Conservation (phyloP, 2,797 vertebrate species). For the Tolypeutes matacus region DNA sequence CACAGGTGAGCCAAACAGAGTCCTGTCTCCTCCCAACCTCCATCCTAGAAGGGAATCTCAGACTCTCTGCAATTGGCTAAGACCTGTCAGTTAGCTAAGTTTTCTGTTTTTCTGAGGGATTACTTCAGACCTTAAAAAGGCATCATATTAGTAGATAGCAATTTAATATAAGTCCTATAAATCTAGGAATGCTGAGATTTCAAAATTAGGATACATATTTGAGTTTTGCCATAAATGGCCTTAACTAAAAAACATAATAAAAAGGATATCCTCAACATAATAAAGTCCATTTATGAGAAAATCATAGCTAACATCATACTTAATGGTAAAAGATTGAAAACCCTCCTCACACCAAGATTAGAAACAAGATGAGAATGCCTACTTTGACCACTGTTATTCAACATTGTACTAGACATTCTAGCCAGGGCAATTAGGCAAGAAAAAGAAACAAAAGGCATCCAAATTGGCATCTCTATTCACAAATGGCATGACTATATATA, state of each 20-base stretch:
- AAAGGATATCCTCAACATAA: not conserved
- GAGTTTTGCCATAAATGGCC: constrained; percentile 13
- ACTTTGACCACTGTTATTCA: too few relatives aligned
- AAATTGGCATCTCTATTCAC: too few relatives aligned
- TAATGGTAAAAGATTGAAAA: too few relatives aligned
- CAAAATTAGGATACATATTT: not conserved
- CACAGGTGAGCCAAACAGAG: not conserved
- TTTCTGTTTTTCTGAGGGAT: not conserved
- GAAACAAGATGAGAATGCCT: too few relatives aligned
- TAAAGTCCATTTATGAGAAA: too few relatives aligned
- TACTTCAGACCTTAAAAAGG: not conserved
- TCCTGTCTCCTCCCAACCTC: not conserved
- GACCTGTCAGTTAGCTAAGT: not conserved
- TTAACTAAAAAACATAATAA: not conserved
- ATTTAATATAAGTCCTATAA: not conserved
- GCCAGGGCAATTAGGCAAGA: too few relatives aligned
- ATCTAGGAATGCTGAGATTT: not conserved
- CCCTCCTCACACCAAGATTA: too few relatives aligned
- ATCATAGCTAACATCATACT: too few relatives aligned
- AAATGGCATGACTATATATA: too few relatives aligned
- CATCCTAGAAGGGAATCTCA: not conserved
- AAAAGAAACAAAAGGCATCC: too few relatives aligned
- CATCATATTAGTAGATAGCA: not conserved
- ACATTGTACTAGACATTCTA: too few relatives aligned
- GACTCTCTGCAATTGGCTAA: not conserved